Base-by-base conservation (phyloP, 2,797 vertebrate species). In the Morelia viridis region DNA sequence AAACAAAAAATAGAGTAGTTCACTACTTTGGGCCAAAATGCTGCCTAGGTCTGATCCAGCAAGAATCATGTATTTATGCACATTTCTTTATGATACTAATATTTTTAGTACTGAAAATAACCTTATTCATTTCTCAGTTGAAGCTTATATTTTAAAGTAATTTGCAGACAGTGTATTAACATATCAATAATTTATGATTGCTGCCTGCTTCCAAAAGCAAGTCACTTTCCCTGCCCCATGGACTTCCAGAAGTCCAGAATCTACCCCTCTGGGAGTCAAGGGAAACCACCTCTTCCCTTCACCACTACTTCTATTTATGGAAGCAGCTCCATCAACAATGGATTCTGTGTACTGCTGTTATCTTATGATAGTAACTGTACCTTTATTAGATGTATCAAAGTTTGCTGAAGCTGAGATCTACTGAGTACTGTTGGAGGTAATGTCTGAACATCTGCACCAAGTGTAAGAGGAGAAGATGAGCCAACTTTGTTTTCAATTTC, bases 361-460 rank as follows among this genome's bases (percentile, higher is more conserved):
- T 80, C 71, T 80, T 24, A 80, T 24, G 19, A 46, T 12, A 24
- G 41, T 80, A 24, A 80, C 94, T 94, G 80, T 96, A 98, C 98
- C 98, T 98, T 98, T 96, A 99, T 98, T 83, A 99, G 98, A 96
- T 99, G 98, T 94, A 99, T 98, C 93, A 99, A 96, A 6, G 98
- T 98, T 86, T 99, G 98, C 89, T 99, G 99, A 92, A 99, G 98
- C 96, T 99, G 98, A 89, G 98, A 97, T 97, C 98, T 98, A 97
- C 96, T 99, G 97, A 98, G 98, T 95, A 97, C 94, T 93, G 97
- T 93, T 50, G 97, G 95, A 93, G 97, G 96, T 84, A 97, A 92
- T 91, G 95, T 91, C 91, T 96, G 97, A 94, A 94, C 93, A 94
- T 99, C 98, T 88, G 96, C 93, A 89, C 97, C 97, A 90, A 97